Evolutionary conservation across 2,888 invertebrate genomes (phyloP).

Genomic region (Latheticus oryzae): DNA sequence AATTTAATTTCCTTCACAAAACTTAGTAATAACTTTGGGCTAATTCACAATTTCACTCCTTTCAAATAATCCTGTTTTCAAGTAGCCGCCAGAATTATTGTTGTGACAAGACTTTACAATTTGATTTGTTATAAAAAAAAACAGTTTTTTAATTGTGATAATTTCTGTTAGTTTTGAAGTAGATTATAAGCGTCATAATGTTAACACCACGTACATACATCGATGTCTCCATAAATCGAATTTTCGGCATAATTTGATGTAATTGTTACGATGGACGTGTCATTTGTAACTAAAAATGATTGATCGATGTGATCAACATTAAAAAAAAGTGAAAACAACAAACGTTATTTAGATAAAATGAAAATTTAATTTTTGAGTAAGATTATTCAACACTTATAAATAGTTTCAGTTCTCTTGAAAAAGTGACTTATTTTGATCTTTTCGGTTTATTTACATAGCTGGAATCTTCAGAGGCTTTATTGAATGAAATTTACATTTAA

Average conservation of each 20-base stretch:
- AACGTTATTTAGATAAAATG: conserved; percentile 6
- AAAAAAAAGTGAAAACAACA: conserved; percentile 2
- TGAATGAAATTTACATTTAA: conserved; percentile 26
- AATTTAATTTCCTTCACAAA: conserved; percentile 19
- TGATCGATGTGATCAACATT: conserved; percentile 24
- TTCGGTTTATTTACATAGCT: conserved; percentile 20
- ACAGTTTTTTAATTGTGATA: too few relatives aligned
- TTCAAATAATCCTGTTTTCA: conserved; percentile 1
- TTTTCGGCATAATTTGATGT: conserved; percentile 8
- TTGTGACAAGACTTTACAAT: too few relatives aligned
- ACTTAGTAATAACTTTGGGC: conserved; percentile 15
- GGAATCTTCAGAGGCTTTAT: conserved; percentile 13
- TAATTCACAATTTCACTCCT: conserved; percentile 8
- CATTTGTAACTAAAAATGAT: conserved; percentile 20
- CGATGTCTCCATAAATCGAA: conserved; percentile 8
- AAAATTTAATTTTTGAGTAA: background rate
- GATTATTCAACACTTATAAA: background rate
- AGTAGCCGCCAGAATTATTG: conserved; percentile 4
- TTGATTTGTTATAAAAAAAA: too few relatives aligned
- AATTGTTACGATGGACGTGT: conserved; percentile 16
- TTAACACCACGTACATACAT: too few relatives aligned
- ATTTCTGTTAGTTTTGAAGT: too few relatives aligned
- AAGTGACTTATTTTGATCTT: conserved; percentile 27
- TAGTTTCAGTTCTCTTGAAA: background rate
- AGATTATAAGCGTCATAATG: too few relatives aligned